phyloP scores from a whole-genome alignment of 2,888 invertebrate species.

The Osmoderma eremita region DNA sequence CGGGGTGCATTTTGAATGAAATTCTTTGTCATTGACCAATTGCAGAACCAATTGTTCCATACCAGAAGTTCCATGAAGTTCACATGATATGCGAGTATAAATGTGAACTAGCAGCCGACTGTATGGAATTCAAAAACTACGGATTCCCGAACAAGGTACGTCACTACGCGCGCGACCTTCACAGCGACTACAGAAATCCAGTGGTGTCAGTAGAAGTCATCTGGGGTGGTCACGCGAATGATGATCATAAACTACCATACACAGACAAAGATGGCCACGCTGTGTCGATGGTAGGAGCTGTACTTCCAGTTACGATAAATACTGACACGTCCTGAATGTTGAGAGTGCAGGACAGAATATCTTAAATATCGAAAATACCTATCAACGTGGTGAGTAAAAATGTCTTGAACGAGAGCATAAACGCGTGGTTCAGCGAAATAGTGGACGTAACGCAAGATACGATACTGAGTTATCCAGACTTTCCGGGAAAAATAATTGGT shows the following conservation, averaged over 20 bases:
- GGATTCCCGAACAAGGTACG: neutral
- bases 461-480: neutral
- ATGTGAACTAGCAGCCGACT: neutral
- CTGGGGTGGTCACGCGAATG: neutral
- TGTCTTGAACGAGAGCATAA: neutral
- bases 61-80: neutral
- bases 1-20: too few species aligned
- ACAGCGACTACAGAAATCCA: neutral
- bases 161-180: neutral
- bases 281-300: conserved; percentile 1
- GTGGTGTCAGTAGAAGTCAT: neutral
- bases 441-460: neutral
- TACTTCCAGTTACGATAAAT: neutral
- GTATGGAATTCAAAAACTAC: neutral
- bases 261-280: neutral
- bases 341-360: neutral
- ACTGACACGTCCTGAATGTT: neutral
- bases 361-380: neutral
- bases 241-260: neutral
- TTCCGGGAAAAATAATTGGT: neutral
- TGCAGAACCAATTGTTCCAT: neutral
- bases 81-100: neutral
- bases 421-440: neutral
- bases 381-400: neutral
- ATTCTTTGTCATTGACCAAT: too few species aligned